phyloP scores from a whole-genome alignment of 2,888 invertebrate genomes.

The Brachycybe producta region DNA sequence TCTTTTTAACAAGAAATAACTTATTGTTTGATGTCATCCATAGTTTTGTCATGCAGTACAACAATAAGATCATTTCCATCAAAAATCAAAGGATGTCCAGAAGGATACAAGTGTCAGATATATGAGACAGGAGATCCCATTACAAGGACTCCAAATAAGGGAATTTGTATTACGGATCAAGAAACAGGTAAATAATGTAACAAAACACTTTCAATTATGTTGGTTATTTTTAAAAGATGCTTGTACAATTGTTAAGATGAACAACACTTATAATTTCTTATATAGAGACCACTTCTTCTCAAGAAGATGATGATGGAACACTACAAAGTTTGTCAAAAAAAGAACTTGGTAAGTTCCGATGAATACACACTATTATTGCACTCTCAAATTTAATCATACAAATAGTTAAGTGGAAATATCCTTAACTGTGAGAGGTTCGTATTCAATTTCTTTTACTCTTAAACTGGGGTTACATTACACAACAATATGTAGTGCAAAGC shows the following conservation, averaged over 20 bases:
- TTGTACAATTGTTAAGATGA: background rate
- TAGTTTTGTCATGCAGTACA: conserved; percentile 11
- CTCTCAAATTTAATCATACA: too few relatives aligned
- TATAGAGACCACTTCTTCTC: too few relatives aligned
- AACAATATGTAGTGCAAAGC: too few relatives aligned
- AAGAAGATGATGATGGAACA: too few relatives aligned
- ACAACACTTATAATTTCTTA: background rate
- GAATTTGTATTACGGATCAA: conserved; percentile 7
- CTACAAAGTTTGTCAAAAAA: too few relatives aligned
- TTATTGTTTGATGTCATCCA: background rate
- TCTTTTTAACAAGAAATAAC: too few relatives aligned
- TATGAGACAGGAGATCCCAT: conserved; percentile 11
- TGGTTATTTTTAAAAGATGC: background rate
- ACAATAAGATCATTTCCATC: conserved; percentile 4
- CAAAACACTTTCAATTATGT: background rate
- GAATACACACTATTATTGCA: too few relatives aligned
- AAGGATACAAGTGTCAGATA: conserved; percentile 11
- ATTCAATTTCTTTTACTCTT: too few relatives aligned
- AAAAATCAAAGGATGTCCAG: conserved; percentile 8
- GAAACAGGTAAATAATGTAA: background rate
- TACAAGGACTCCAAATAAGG: conserved; percentile 8
- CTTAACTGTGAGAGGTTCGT: too few relatives aligned
- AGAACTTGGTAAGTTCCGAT: too few relatives aligned
- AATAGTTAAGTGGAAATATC: too few relatives aligned
- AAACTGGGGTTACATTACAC: too few relatives aligned